Evolutionary conservation across 2,888 invertebrate genomes (phyloP).

Genomic region (Philaethria dido): DNA sequence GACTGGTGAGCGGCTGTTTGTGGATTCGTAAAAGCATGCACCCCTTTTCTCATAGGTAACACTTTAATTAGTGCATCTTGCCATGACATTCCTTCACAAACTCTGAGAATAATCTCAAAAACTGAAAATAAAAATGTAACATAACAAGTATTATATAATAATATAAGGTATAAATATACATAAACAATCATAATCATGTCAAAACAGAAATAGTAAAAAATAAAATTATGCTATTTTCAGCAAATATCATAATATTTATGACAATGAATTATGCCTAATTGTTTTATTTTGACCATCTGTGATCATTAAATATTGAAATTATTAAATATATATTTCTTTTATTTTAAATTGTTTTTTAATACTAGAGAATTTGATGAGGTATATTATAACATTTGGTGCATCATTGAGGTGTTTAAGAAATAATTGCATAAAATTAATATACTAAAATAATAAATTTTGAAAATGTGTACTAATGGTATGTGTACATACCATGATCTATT

Average conservation of each 20-base stretch:
- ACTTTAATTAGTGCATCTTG: conserved; percentile 90
- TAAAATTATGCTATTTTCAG: not conserved
- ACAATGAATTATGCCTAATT: not conserved
- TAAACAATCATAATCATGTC: not conserved
- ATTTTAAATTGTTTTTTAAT: conserved; percentile 4
- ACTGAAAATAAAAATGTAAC: conserved; percentile 84
- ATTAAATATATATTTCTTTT: not conserved
- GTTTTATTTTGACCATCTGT: not conserved
- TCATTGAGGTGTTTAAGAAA: no score
- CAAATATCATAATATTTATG: not conserved
- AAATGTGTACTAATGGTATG: no score
- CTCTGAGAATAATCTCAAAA: conserved; percentile 91
- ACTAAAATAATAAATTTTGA: no score
- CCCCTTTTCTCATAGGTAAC: conserved; percentile 91
- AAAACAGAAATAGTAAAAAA: no score
- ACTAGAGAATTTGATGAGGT: no score
- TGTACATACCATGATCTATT: conserved; percentile 93
- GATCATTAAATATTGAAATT: conserved; percentile 5
- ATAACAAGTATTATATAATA: not conserved
- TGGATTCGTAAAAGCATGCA: conserved; percentile 71
- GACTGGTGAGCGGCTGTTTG: conserved; percentile 57
- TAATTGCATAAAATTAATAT: no score
- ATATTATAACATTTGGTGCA: no score
- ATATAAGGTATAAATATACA: not conserved
- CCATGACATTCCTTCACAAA: conserved; percentile 91